A percentile compares a stretch with the other conserved stretches of the same genome.
phyloP scores from a whole-genome alignment of 2,888 invertebrate genomes.

The Copidosoma aretas region DNA sequence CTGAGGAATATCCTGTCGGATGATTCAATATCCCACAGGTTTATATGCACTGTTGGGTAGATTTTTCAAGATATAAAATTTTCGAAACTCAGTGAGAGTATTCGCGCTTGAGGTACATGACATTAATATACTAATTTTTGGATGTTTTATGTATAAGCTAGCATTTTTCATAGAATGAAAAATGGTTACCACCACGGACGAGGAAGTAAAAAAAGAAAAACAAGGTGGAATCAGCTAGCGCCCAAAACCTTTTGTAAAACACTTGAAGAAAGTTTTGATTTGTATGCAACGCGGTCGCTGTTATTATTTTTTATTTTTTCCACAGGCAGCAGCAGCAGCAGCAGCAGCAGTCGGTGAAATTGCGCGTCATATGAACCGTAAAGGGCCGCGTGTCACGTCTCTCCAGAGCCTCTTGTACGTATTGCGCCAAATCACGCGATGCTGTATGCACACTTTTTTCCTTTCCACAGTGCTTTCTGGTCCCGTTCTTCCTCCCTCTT shows the following conservation, averaged over 20 bases:
- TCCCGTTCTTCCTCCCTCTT: neutral
- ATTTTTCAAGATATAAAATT: no score
- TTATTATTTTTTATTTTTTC: slow-evolving; percentile 7
- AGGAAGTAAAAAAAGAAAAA: no score
- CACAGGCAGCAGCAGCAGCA: slow-evolving; percentile 8
- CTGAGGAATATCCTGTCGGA: no score
- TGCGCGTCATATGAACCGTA: slow-evolving; percentile 28
- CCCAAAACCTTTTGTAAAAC: slow-evolving; percentile 3
- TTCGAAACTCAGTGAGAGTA: no score
- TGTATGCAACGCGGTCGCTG: slow-evolving; percentile 14
- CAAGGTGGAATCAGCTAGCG: no score
- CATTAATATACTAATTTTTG: no score
- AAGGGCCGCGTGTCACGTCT: slow-evolving; percentile 32
- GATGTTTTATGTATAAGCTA: no score
- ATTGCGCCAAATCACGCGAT: slow-evolving; percentile 29
- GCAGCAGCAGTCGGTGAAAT: slow-evolving; percentile 24
- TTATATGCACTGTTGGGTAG: no score
- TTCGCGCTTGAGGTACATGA: no score
- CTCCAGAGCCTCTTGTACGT: neutral
- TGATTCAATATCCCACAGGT: no score
- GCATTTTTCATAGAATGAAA: no score
- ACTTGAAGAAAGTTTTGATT: slow-evolving; percentile 11
- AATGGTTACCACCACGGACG: no score
- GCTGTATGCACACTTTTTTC: slow-evolving; percentile 1
- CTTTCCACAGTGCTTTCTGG: neutral